phyloP scores from a whole-genome alignment of 2,888 invertebrate species.

The Drosophila subquinaria region DNA sequence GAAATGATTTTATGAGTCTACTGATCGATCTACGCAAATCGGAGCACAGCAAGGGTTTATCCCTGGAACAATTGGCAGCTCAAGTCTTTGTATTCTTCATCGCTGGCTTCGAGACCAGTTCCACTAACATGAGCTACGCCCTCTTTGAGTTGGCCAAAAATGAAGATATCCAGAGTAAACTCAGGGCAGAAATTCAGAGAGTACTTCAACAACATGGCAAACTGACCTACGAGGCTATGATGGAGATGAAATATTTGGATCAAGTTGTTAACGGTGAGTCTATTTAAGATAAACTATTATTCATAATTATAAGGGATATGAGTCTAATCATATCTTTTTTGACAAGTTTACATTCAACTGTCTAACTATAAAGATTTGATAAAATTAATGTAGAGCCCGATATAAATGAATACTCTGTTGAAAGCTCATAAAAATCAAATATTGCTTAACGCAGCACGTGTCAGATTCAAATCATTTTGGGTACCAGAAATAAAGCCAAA shows the following conservation, averaged over 20 bases:
- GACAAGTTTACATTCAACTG: no score
- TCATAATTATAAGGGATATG: neutral
- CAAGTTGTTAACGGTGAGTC: constrained; percentile 85
- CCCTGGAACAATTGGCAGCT: constrained; percentile 86
- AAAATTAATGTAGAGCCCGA: no score
- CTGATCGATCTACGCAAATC: constrained; percentile 71
- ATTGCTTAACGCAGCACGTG: neutral
- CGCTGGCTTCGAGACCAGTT: constrained; percentile 87
- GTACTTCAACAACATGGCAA: constrained; percentile 83
- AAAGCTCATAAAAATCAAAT: no score
- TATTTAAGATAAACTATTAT: neutral
- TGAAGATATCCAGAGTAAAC: constrained; percentile 85
- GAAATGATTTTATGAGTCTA: constrained; percentile 78
- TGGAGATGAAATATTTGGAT: constrained; percentile 86
- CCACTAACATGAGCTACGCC: constrained; percentile 85
- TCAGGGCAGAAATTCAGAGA: constrained; percentile 85
- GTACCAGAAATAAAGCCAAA: constrained; percentile 1
- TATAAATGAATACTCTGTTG: no score
- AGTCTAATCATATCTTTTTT: neutral
- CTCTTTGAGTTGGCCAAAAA: constrained; percentile 86
- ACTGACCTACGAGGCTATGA: constrained; percentile 86
- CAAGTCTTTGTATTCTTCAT: constrained; percentile 87
- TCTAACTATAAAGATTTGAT: no score
- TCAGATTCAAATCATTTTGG: neutral
- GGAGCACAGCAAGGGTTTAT: constrained; percentile 68